phyloP scores from a whole-genome alignment of 2,113 vertebrate species.

The Gadus macrocephalus region DNA sequence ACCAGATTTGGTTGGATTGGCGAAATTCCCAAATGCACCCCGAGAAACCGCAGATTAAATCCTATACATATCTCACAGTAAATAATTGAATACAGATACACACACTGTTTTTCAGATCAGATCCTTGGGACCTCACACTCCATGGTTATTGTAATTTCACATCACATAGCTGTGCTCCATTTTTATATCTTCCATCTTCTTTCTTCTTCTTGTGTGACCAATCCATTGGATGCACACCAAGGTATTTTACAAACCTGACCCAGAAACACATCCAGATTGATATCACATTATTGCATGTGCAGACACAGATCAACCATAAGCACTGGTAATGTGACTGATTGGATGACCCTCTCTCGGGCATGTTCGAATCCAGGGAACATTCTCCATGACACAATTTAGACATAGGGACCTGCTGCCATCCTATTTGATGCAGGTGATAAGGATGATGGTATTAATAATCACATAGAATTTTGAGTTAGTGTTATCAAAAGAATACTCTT shows the following conservation, averaged over 20 bases:
- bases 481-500: no score
- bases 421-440: no score
- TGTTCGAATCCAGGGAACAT: no score
- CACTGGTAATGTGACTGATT: constrained; percentile 10
- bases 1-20: no score
- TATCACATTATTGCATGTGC: constrained; percentile 18
- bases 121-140: constrained; percentile 8
- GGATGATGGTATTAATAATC: no score
- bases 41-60: neutral
- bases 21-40: no score
- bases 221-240: constrained; percentile 31
- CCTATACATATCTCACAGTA: neutral
- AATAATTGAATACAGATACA: neutral
- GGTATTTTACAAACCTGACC: constrained; percentile 29
- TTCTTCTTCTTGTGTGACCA: constrained; percentile 12
- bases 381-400: no score
- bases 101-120: neutral
- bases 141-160: constrained; percentile 2
- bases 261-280: constrained; percentile 41
- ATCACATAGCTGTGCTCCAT: constrained; percentile 9
- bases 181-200: constrained; percentile 15
- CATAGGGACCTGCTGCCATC: no score
- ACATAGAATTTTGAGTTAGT: no score
- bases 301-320: constrained; percentile 13
- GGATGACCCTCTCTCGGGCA: neutral